Evolutionary conservation across 2,113 vertebrate genomes (phyloP).

Genomic region (Bubo bubo): DNA sequence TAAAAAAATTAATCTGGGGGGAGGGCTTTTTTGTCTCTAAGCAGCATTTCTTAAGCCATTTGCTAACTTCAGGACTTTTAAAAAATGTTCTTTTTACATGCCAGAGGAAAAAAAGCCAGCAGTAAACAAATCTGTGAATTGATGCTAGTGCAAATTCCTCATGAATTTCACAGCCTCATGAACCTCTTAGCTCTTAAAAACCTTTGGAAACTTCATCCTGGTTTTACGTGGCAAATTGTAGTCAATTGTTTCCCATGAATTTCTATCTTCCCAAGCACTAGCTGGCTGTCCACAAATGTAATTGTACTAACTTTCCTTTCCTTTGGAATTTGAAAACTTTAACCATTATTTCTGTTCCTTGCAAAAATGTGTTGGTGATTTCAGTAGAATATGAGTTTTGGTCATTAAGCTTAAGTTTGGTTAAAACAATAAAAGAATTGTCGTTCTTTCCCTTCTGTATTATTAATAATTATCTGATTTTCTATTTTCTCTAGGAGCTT

Average conservation of each 20-base stretch:
- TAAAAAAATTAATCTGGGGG: background rate
- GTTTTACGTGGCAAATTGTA: background rate
- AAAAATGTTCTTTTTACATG: background rate
- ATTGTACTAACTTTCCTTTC: background rate
- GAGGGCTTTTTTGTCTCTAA: background rate
- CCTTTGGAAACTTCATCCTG: background rate
- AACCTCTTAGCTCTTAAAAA: background rate
- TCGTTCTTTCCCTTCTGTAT: background rate
- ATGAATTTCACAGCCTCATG: background rate
- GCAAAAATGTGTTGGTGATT: background rate
- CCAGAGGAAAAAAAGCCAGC: background rate
- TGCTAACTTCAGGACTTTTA: background rate
- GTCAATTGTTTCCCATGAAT: background rate
- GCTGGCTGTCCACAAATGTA: background rate
- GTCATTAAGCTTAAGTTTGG: background rate
- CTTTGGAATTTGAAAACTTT: background rate
- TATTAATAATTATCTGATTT: background rate
- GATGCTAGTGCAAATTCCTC: background rate
- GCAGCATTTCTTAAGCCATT: background rate
- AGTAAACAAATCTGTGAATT: background rate
- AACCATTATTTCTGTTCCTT: background rate
- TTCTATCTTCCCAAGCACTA: background rate
- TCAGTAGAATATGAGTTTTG: background rate
- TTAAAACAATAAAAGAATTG: background rate
- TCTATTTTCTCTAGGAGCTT: background rate